These are phyloP conservation scores for Chaenogobius annularis DNA, from an alignment of 2,113 vertebrate genomes.

Conservation along the genomic window DNA sequence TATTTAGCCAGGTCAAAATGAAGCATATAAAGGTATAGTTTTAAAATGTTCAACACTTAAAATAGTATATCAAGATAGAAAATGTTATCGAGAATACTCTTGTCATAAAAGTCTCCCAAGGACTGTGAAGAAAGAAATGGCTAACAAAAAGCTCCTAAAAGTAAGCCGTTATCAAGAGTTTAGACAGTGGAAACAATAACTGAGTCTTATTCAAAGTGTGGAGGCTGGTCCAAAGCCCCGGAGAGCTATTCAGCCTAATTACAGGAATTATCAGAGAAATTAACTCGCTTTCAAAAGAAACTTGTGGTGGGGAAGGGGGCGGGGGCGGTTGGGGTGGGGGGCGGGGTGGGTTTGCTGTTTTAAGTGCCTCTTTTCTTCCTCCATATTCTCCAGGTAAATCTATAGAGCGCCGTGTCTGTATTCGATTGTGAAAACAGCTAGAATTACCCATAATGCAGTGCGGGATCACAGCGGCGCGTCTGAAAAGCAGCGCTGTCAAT, in stretches of 20 bases:
- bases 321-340: too few relatives aligned
- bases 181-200: conserved; percentile 10
- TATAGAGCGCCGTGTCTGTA: neutral
- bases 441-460: conserved; percentile 22
- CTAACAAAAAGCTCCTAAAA: neutral
- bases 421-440: conserved; percentile 2
- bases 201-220: conserved; percentile 7
- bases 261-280: conserved; percentile 13
- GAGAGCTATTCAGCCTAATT: neutral
- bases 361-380: conserved; percentile 17
- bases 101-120: too few relatives aligned
- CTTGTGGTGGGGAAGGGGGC: too few relatives aligned
- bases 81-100: too few relatives aligned
- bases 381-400: conserved; percentile 4
- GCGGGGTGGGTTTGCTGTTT: conserved; percentile 4
- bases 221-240: neutral
- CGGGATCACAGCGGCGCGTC: neutral
- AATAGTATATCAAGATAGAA: too few relatives aligned
- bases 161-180: neutral
- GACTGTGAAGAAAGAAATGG: too few relatives aligned
- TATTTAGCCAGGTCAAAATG: too few relatives aligned
- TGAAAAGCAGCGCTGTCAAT: conserved; percentile 1
- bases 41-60: too few relatives aligned
- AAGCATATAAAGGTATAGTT: too few relatives aligned
- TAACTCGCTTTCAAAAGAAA: neutral